phyloP scores from a whole-genome alignment of 2,888 invertebrate species.

The Eulithis prunata region DNA sequence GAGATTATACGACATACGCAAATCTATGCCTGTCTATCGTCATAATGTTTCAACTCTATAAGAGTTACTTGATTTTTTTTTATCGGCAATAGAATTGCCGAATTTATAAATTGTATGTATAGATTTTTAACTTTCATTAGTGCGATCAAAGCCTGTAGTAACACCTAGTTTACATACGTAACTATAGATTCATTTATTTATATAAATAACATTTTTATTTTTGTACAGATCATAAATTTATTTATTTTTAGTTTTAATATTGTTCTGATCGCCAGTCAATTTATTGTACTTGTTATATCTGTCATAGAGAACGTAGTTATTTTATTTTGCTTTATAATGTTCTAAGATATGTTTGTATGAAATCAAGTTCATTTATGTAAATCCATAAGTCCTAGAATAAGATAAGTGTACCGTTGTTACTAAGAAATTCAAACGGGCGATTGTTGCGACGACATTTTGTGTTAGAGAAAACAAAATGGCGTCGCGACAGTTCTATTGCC shows the following conservation, averaged over 20 bases:
- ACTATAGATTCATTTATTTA: slow-evolving; percentile 7
- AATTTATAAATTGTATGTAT: background rate
- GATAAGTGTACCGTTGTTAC: slow-evolving; percentile 1
- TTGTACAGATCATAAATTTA: slow-evolving; percentile 47
- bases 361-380: slow-evolving; percentile 46
- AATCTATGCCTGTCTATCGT: background rate
- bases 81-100: slow-evolving; percentile 16
- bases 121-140: background rate
- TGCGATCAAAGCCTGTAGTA: slow-evolving; percentile 11
- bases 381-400: slow-evolving; percentile 18
- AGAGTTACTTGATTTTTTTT: slow-evolving; percentile 2
- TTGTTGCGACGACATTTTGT: slow-evolving; percentile 9
- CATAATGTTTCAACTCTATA: slow-evolving; percentile 5
- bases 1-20: background rate
- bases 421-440: slow-evolving; percentile 1
- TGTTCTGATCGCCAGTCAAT: slow-evolving; percentile 40
- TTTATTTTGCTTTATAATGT: slow-evolving; percentile 38
- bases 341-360: slow-evolving; percentile 37
- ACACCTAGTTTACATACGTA: slow-evolving; percentile 14
- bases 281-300: slow-evolving; percentile 28
- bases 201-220: slow-evolving; percentile 28
- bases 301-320: slow-evolving; percentile 40
- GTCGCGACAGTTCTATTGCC: background rate
- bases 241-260: slow-evolving; percentile 38
- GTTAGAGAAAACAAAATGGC: slow-evolving; percentile 8